Conservation (phyloP, 2,797 vertebrate species). For the Pelobates cultripes region DNA sequence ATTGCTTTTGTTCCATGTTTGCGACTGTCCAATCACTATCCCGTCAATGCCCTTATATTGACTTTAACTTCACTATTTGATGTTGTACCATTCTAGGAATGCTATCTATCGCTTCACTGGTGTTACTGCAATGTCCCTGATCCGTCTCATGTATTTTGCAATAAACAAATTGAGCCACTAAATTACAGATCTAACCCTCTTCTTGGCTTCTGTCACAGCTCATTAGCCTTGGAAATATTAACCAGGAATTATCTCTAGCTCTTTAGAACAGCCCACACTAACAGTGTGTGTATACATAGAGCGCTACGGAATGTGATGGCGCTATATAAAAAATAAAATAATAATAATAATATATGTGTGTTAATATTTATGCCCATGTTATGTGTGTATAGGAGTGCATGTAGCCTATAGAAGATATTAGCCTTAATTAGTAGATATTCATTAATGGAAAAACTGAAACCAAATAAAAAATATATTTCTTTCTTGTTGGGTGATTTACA, state of each 20-base stretch:
- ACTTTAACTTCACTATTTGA: neutral
- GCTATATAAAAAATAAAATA: no score
- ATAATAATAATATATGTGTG: no score
- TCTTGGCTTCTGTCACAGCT: neutral
- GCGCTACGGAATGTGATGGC: no score
- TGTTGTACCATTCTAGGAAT: neutral
- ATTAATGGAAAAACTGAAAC: no score
- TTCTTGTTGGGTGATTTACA: no score
- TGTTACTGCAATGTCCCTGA: neutral
- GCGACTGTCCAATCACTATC: neutral
- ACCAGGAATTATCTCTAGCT: neutral
- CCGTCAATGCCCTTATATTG: neutral
- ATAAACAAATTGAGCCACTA: neutral
- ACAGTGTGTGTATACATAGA: neutral
- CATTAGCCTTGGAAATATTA: constrained; percentile 17
- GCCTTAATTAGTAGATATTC: no score
- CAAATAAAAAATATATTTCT: no score
- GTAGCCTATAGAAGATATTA: no score
- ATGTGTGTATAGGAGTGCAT: no score
- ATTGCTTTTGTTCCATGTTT: neutral
- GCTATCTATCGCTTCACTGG: neutral
- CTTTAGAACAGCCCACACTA: neutral
- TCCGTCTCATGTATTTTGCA: neutral
- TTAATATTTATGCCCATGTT: no score
- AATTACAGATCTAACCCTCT: neutral